phyloP scores from a whole-genome alignment of 2,797 vertebrate species.

The Aeoliscus strigatus region DNA sequence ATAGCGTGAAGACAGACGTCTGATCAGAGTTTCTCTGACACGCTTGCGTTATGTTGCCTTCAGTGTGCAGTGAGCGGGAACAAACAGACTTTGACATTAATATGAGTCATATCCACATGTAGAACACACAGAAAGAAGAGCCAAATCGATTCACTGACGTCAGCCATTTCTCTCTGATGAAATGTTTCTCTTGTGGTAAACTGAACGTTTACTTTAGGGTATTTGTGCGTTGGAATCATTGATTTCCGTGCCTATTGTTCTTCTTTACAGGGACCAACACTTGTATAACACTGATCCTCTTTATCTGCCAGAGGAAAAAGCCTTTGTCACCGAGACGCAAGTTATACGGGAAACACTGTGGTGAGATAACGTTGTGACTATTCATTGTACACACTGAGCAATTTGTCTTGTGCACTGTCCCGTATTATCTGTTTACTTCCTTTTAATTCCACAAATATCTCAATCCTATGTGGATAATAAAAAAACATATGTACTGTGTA shows the following conservation, averaged over 20 bases:
- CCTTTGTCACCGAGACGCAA: conserved; percentile 90
- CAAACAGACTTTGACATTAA: no score
- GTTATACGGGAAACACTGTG: conserved; percentile 94
- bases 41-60: no score
- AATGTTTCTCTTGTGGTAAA: no score
- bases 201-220: no score
- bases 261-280: conserved; percentile 86
- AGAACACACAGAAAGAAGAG: no score
- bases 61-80: no score
- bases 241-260: background rate
- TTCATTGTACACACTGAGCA: conserved; percentile 10
- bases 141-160: no score
- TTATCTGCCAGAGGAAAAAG: conserved; percentile 88
- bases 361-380: conserved; percentile 71
- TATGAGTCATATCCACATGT: no score
- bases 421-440: background rate
- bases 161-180: no score
- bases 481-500: no score
- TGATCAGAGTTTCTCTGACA: no score
- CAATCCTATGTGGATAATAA: background rate
- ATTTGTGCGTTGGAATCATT: conserved; percentile 2
- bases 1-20: no score
- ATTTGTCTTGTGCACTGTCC: background rate
- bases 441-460: background rate
- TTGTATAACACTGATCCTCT: conserved; percentile 89